A percentile compares a stretch with the other conserved stretches of the same genome.
Conservation (phyloP, 2,888 invertebrate genomes). For the Bruchidius siliquastri region DNA sequence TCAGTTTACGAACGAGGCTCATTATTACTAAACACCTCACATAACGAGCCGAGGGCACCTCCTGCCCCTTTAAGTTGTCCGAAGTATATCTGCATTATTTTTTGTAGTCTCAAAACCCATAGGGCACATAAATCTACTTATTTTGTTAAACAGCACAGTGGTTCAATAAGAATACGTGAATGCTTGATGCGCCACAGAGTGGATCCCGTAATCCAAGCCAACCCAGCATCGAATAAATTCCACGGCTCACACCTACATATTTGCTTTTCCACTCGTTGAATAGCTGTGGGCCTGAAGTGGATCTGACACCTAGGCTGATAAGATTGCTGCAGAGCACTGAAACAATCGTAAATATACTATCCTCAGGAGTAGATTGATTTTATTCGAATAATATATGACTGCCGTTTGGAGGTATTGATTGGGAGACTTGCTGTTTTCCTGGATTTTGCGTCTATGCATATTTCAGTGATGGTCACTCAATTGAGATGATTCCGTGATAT, state of each 20-base stretch:
- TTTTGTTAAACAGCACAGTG: neutral
- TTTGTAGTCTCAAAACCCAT: neutral
- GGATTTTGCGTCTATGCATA: too few species aligned
- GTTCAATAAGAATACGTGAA: neutral
- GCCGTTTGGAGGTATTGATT: neutral
- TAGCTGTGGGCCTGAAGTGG: neutral
- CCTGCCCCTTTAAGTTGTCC: too few species aligned
- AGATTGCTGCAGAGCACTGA: neutral
- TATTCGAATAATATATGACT: neutral
- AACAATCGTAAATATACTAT: neutral
- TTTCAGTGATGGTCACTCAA: too few species aligned
- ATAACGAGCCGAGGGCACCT: too few species aligned
- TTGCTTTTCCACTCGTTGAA: neutral
- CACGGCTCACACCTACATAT: neutral
- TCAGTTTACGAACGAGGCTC: too few species aligned
- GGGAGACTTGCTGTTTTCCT: neutral
- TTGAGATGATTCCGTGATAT: too few species aligned
- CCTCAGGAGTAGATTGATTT: neutral
- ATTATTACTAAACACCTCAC: too few species aligned
- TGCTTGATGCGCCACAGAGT: neutral
- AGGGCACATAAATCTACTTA: neutral
- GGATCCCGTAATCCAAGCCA: neutral
- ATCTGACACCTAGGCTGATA: neutral
- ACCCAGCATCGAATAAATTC: neutral
- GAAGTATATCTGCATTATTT: too few species aligned